These are phyloP conservation scores for Anguilla marmorata DNA, from an alignment of 2,797 vertebrate species.

Conservation along the genomic window DNA sequence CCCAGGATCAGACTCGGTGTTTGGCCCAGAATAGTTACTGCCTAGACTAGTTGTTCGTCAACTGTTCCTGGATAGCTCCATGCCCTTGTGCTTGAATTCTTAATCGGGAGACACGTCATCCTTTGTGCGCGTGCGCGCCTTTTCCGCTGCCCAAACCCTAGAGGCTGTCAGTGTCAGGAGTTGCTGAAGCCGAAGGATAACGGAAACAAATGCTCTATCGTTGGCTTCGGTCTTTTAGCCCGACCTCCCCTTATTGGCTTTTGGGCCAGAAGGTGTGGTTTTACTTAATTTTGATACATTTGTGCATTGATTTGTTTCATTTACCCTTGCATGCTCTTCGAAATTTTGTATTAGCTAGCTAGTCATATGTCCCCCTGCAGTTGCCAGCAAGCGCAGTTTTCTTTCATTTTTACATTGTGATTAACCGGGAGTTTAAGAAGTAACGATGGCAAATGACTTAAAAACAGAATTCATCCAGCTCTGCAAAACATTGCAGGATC, in stretches of 20 bases:
- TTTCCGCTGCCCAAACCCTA: not conserved
- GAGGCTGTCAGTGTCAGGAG: slow-evolving; percentile 5
- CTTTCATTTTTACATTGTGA: slow-evolving; percentile 17
- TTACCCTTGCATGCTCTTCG: not conserved
- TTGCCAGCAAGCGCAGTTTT: slow-evolving; percentile 25
- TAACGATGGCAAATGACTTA: slow-evolving; percentile 61
- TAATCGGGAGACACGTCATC: slow-evolving; percentile 9
- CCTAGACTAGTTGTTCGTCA: not conserved
- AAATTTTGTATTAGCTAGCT: slow-evolving; percentile 23
- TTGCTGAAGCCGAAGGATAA: not conserved
- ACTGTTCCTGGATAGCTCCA: not conserved
- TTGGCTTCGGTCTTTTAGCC: not conserved
- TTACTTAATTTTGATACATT: slow-evolving; percentile 33
- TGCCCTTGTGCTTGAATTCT: not conserved
- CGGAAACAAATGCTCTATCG: not conserved
- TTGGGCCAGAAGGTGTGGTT: slow-evolving; percentile 6
- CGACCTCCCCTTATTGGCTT: not conserved
- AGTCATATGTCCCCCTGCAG: slow-evolving; percentile 28
- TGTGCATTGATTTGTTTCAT: slow-evolving; percentile 24
- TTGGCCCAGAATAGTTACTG: not conserved
- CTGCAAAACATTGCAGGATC: slow-evolving; percentile 80
- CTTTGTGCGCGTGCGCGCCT: not conserved
- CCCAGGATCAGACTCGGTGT: not conserved
- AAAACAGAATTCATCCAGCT: slow-evolving; percentile 57
- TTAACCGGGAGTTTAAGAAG: slow-evolving; percentile 17